A percentile compares a stretch with the other conserved stretches of the same genome.
These are phyloP conservation scores for Narcine bancroftii DNA, from an alignment of 2,113 vertebrate genomes.

Conservation along the genomic window DNA sequence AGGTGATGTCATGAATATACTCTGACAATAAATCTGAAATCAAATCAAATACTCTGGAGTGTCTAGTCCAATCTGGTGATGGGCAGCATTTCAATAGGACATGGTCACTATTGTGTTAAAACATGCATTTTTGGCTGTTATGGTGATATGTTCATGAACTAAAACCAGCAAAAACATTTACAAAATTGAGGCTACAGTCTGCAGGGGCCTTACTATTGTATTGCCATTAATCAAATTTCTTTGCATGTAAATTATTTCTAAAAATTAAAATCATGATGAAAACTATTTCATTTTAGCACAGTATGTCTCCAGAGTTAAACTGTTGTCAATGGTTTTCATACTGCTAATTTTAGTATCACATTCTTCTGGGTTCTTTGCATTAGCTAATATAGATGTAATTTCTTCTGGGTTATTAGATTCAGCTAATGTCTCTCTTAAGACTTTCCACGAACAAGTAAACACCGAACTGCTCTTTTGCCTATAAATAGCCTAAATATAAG, in stretches of 20 bases:
- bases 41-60: too few species aligned
- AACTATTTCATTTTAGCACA: not conserved
- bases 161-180: too few species aligned
- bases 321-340: not conserved
- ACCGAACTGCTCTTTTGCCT: not conserved
- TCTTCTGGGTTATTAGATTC: conserved; percentile 1
- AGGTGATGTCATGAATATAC: too few species aligned
- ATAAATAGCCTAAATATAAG: not conserved
- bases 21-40: too few species aligned
- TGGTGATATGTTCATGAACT: too few species aligned
- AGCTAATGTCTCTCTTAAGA: not conserved
- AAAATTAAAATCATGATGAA: not conserved
- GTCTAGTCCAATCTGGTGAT: too few species aligned
- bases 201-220: not conserved
- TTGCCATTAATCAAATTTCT: conserved; percentile 27
- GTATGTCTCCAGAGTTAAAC: conserved; percentile 14
- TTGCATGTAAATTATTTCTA: not conserved
- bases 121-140: too few species aligned
- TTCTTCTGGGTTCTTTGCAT: conserved; percentile 15
- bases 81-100: too few species aligned
- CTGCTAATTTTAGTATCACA: not conserved
- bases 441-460: not conserved
- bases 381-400: not conserved
- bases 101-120: too few species aligned
- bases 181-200: not conserved